phyloP scores from a whole-genome alignment of 2,888 invertebrate species.

The Morinoia aosen region DNA sequence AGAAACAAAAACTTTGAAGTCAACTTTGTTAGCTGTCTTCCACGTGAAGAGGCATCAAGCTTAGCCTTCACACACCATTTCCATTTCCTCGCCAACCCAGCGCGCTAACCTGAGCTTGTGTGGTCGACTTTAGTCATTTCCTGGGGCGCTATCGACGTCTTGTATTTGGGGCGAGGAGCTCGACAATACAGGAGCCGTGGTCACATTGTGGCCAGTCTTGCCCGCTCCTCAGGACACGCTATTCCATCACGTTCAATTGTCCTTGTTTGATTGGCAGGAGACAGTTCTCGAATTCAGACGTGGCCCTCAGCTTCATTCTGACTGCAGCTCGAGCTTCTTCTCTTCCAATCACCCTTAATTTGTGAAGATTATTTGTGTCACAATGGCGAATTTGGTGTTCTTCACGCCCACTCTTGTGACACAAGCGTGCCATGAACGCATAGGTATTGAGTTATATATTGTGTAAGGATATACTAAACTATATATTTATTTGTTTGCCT shows the following conservation, averaged over 20 bases:
- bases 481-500: no score
- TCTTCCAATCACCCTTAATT: neutral
- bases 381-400: neutral
- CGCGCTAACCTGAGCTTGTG: neutral
- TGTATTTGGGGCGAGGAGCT: neutral
- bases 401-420: neutral
- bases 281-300: neutral
- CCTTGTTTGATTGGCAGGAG: conserved; percentile 3
- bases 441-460: no score
- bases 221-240: neutral
- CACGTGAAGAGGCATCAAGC: neutral
- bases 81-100: neutral
- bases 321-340: neutral
- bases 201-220: neutral
- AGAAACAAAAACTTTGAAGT: neutral
- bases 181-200: neutral
- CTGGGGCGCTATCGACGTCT: neutral
- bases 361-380: neutral
- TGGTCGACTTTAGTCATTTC: neutral
- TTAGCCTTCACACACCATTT: neutral
- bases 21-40: neutral
- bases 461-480: no score
- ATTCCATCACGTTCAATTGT: conserved; percentile 1
- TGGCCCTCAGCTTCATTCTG: neutral
- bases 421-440: no score